Evolutionary conservation across 2,888 invertebrate species (phyloP).

Genomic region (Acleris sparsana): DNA sequence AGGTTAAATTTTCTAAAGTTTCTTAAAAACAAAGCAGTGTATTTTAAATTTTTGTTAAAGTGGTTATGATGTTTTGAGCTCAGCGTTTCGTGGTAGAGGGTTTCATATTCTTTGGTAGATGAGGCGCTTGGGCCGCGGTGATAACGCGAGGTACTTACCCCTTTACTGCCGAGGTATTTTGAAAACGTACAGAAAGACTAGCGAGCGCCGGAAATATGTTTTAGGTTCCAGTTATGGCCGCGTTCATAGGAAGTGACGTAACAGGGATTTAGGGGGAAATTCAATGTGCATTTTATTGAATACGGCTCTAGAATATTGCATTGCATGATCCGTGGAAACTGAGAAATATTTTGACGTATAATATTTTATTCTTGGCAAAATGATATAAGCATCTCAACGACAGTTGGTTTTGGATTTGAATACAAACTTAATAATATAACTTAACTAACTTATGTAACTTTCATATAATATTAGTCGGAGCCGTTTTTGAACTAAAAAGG

Average conservation of each 20-base stretch:
- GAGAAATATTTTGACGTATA: no score
- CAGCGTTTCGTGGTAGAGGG: slow-evolving; percentile 4
- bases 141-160: slow-evolving; percentile 28
- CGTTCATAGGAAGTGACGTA: neutral
- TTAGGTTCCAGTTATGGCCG: neutral
- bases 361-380: no score
- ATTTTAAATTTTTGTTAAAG: neutral
- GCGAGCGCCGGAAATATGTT: neutral
- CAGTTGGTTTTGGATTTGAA: no score
- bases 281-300: no score
- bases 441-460: no score
- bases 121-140: slow-evolving; percentile 24
- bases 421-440: no score
- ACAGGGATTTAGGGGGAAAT: neutral
- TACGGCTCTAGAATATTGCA: no score
- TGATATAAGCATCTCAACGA: no score
- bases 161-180: slow-evolving; percentile 28
- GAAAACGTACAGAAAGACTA: slow-evolving; percentile 17
- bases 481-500: no score
- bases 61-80: neutral
- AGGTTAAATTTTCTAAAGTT: neutral
- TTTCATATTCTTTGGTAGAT: slow-evolving; percentile 29
- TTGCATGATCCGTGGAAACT: no score
- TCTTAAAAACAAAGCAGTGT: neutral
- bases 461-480: no score